These are phyloP conservation scores for Hyperoplus immaculatus DNA, from an alignment of 2,797 vertebrate species.

Conservation along the genomic window DNA sequence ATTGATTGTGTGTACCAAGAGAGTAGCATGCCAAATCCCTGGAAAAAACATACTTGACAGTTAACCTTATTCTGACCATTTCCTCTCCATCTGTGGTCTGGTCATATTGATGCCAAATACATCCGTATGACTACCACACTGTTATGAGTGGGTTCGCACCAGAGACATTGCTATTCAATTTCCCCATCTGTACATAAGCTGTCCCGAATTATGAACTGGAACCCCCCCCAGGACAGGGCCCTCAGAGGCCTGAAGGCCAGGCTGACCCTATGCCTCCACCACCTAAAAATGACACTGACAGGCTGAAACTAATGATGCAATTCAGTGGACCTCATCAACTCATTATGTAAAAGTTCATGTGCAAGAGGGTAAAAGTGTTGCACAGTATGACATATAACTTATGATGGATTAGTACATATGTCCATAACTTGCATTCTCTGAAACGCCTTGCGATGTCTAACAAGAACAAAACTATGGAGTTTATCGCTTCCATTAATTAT, in stretches of 20 bases:
- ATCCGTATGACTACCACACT: not conserved
- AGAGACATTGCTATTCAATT: not conserved
- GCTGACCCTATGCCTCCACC: conserved; percentile 8
- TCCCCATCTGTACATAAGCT: conserved; percentile 15
- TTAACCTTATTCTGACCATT: too few relatives aligned
- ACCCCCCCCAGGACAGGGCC: not conserved
- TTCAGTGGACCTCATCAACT: conserved; percentile 19
- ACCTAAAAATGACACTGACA: conserved; percentile 19
- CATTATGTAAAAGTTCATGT: conserved; percentile 48
- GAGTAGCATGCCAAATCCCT: too few relatives aligned
- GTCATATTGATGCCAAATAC: not conserved
- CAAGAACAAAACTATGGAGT: conserved; percentile 24
- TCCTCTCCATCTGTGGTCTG: not conserved
- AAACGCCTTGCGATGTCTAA: conserved; percentile 40
- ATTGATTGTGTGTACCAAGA: too few relatives aligned
- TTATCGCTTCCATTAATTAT: conserved; percentile 54
- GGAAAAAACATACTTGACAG: too few relatives aligned
- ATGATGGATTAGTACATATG: conserved; percentile 22
- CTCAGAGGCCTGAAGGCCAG: conserved; percentile 25
- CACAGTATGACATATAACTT: conserved; percentile 1
- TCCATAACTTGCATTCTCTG: conserved; percentile 20
- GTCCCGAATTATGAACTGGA: not conserved
- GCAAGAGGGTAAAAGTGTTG: not conserved
- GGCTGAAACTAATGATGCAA: conserved; percentile 49
- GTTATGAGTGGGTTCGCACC: not conserved